Evolutionary conservation across 2,113 vertebrate species (phyloP).

Genomic region (Megaceryle torquata): DNA sequence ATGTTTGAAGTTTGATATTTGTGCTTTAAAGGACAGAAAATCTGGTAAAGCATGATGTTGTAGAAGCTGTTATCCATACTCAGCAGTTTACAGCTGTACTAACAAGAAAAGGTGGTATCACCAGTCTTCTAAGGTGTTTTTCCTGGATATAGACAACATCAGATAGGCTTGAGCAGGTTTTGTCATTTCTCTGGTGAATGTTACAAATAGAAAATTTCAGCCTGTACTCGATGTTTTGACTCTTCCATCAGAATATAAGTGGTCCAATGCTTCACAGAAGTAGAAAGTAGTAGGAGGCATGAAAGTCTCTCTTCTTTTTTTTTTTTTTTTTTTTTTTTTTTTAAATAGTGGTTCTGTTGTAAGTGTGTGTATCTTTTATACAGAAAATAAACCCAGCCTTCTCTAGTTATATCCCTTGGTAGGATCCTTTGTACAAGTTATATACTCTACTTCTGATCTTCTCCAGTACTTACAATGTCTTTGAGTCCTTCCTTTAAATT

Average conservation of each 20-base stretch:
- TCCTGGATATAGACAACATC: background rate
- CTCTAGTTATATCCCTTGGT: background rate
- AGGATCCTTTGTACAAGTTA: background rate
- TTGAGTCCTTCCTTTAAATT: background rate
- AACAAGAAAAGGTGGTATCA: background rate
- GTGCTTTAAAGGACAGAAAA: background rate
- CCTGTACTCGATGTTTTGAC: background rate
- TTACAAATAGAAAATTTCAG: background rate
- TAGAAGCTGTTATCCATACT: background rate
- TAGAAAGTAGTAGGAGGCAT: background rate
- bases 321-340: background rate
- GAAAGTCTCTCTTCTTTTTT: background rate
- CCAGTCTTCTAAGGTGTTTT: background rate
- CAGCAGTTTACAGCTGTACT: background rate
- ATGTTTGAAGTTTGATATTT: background rate
- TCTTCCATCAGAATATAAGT: background rate
- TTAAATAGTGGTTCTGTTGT: background rate
- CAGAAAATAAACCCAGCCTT: background rate
- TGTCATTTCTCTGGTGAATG: background rate
- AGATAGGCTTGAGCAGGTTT: background rate
- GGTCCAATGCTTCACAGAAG: background rate
- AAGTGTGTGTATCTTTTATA: background rate
- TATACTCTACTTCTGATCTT: background rate
- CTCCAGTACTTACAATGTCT: background rate
- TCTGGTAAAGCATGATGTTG: background rate